These are phyloP conservation scores for Dicerorhinus sumatrensis DNA, from an alignment of 2,113 vertebrate genomes.

Conservation along the genomic window DNA sequence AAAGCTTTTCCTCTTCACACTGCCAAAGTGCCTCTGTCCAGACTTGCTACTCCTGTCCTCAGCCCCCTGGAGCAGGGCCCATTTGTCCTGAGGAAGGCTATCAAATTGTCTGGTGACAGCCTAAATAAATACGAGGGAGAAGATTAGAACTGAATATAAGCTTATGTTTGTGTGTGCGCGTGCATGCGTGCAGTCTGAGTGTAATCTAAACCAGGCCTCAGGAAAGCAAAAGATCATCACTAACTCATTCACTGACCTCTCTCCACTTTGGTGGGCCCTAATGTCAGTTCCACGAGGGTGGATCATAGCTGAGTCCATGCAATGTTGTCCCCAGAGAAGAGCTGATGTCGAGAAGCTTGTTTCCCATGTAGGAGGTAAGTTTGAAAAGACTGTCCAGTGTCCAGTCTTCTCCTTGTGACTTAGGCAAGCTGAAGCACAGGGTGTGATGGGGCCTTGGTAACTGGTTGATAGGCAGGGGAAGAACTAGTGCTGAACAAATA, in stretches of 20 bases:
- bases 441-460: neutral
- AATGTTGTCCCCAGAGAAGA: neutral
- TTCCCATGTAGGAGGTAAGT: neutral
- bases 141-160: slow-evolving; percentile 8
- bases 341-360: neutral
- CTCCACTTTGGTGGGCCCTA: neutral
- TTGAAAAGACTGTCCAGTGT: neutral
- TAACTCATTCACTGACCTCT: neutral
- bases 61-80: slow-evolving; percentile 59
- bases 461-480: neutral
- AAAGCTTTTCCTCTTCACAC: slow-evolving; percentile 48
- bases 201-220: neutral
- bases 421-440: neutral
- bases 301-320: neutral
- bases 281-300: neutral
- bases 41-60: slow-evolving; percentile 64
- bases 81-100: slow-evolving; percentile 29
- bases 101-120: slow-evolving; percentile 43
- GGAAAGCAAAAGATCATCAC: neutral
- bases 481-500: neutral
- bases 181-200: rapidly evolving
- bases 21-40: slow-evolving; percentile 45
- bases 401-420: neutral
- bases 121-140: slow-evolving; percentile 22
- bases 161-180: rapidly evolving